Evolutionary conservation across 2,797 vertebrate species (phyloP).

Genomic region (Aplochiton taeniatus): DNA sequence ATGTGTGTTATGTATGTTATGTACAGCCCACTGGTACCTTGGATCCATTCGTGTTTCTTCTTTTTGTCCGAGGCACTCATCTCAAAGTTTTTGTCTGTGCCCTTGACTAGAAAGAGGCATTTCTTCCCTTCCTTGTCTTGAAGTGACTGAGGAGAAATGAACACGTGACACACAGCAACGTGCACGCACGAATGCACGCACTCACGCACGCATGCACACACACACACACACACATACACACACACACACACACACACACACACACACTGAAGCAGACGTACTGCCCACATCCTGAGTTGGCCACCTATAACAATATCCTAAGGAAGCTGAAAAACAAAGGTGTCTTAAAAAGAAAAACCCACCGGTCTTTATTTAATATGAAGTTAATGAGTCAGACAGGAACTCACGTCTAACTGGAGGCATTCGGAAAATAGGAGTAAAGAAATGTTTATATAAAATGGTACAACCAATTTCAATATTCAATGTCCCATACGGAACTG

Average conservation of each 20-base stretch:
- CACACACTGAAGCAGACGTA: background rate
- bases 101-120: slow-evolving; percentile 92
- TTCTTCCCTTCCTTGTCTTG: slow-evolving; percentile 94
- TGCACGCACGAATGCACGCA: no score
- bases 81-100: slow-evolving; percentile 89
- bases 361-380: background rate
- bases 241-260: background rate
- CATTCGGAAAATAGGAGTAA: no score
- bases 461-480: no score
- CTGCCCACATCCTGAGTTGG: slow-evolving; percentile 12
- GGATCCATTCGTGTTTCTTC: slow-evolving; percentile 97
- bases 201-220: no score
- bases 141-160: slow-evolving; percentile 78
- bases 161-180: background rate
- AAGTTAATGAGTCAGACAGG: background rate
- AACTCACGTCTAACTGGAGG: background rate
- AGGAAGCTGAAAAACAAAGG: slow-evolving; percentile 18
- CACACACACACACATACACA: background rate
- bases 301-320: slow-evolving; percentile 17
- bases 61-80: slow-evolving; percentile 95
- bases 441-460: no score
- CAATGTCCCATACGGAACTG: no score
- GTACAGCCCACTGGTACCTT: slow-evolving; percentile 81
- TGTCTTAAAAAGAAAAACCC: background rate
- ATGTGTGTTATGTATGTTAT: no score